Evolutionary conservation across 2,888 invertebrate genomes (phyloP).

Genomic region (Diaprepes abbreviatus): DNA sequence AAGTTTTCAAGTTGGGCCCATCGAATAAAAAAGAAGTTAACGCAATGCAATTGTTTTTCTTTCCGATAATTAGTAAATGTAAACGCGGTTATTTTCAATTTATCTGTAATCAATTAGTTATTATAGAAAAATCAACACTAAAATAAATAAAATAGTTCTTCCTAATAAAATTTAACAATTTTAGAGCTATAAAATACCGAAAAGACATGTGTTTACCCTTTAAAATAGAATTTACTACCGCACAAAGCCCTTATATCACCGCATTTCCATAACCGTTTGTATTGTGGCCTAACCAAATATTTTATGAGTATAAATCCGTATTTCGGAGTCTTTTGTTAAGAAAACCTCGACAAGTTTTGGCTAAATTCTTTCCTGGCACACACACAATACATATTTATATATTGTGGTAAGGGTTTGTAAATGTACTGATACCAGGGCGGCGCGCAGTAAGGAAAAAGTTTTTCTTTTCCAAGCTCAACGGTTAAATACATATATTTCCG

Average conservation of each 20-base stretch:
- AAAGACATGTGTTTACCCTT: slow-evolving; percentile 43
- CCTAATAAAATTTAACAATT: background rate
- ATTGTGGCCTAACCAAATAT: slow-evolving; percentile 46
- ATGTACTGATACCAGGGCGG: slow-evolving; percentile 6
- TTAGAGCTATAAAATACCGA: slow-evolving; percentile 27
- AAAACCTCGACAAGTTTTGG: slow-evolving; percentile 18
- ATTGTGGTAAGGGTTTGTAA: slow-evolving; percentile 11
- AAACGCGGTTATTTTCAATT: too few relatives aligned
- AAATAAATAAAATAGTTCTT: too few relatives aligned
- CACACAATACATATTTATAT: slow-evolving; percentile 32
- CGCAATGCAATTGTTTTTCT: too few relatives aligned
- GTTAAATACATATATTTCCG: too few relatives aligned
- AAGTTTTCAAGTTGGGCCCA: too few relatives aligned
- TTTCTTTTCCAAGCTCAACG: too few relatives aligned
- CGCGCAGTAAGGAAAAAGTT: background rate
- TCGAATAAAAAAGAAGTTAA: too few relatives aligned
- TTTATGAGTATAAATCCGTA: slow-evolving; percentile 37
- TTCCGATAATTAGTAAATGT: too few relatives aligned
- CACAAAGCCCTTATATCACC: slow-evolving; percentile 20
- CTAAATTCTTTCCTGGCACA: slow-evolving; percentile 20
- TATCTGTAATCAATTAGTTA: too few relatives aligned
- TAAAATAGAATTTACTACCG: slow-evolving; percentile 40
- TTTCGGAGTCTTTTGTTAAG: slow-evolving; percentile 32
- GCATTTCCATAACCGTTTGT: slow-evolving; percentile 44
- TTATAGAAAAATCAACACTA: too few relatives aligned